These are phyloP conservation scores for Mythimna impura DNA, from an alignment of 2,888 invertebrate species.

Conservation along the genomic window DNA sequence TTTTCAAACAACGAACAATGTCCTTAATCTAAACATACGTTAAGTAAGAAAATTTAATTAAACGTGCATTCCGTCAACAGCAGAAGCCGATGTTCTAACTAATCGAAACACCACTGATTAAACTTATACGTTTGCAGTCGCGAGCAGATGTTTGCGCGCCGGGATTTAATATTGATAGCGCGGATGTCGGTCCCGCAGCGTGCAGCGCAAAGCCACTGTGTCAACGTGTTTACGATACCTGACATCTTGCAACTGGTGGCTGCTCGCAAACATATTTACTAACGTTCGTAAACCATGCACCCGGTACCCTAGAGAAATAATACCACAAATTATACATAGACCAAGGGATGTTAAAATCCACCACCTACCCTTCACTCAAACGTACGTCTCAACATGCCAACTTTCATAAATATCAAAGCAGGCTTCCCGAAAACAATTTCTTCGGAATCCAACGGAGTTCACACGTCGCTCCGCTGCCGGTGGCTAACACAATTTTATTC, in stretches of 20 bases:
- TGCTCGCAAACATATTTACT: constrained; percentile 51
- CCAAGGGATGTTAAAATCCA: constrained; percentile 73
- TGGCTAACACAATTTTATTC: constrained; percentile 90
- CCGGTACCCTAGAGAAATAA: constrained; percentile 66
- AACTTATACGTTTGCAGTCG: constrained; percentile 77
- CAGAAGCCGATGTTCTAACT: constrained; percentile 66
- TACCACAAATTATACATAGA: constrained; percentile 59
- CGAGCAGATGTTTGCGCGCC: constrained; percentile 73
- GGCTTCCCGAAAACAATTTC: constrained; percentile 86
- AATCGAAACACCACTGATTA: constrained; percentile 78
- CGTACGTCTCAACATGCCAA: constrained; percentile 80
- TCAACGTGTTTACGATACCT: constrained; percentile 67
- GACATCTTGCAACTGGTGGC: constrained; percentile 68
- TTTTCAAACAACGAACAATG: background rate
- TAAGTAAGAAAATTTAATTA: constrained; percentile 44
- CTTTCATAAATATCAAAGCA: constrained; percentile 90
- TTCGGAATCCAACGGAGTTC: constrained; percentile 82
- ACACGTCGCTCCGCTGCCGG: constrained; percentile 80
- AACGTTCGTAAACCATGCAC: constrained; percentile 39
- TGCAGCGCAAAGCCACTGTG: constrained; percentile 61
- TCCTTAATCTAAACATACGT: constrained; percentile 11
- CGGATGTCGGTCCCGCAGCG: constrained; percentile 62
- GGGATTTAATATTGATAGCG: constrained; percentile 85
- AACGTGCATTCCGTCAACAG: constrained; percentile 53
- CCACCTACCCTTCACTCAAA: constrained; percentile 83